These are phyloP conservation scores for Harmothoe impar DNA, from an alignment of 2,888 invertebrate genomes.

Conservation along the genomic window DNA sequence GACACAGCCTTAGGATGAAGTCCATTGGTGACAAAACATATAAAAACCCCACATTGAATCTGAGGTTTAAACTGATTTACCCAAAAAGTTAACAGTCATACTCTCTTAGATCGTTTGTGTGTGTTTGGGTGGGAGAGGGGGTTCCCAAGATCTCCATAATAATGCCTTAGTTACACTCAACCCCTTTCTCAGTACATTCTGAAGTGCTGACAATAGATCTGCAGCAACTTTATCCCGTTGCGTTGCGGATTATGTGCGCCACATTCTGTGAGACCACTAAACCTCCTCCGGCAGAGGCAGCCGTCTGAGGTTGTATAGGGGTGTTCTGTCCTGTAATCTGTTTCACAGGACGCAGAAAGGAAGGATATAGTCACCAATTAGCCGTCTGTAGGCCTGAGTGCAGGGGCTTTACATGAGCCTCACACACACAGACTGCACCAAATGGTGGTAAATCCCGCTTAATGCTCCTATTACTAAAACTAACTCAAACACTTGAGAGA, in stretches of 20 bases:
- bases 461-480: constrained; percentile 16
- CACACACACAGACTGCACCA: not conserved
- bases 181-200: too few relatives aligned
- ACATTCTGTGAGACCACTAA: constrained; percentile 1
- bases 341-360: not conserved
- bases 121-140: too few relatives aligned
- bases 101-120: too few relatives aligned
- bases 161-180: too few relatives aligned
- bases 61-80: too few relatives aligned
- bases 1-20: too few relatives aligned
- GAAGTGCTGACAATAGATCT: too few relatives aligned
- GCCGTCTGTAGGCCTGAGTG: not conserved
- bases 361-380: not conserved
- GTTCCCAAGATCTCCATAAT: too few relatives aligned
- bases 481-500: constrained; percentile 39
- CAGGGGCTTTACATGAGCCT: not conserved
- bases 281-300: not conserved
- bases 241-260: not conserved
- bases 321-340: not conserved
- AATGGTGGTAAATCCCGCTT: not conserved
- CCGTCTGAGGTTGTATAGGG: not conserved
- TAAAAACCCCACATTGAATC: too few relatives aligned
- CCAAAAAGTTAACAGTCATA: too few relatives aligned
- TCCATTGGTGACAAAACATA: too few relatives aligned
- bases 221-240: constrained; percentile 10